phyloP scores from a whole-genome alignment of 2,888 invertebrate genomes.

The Noctua janthe region DNA sequence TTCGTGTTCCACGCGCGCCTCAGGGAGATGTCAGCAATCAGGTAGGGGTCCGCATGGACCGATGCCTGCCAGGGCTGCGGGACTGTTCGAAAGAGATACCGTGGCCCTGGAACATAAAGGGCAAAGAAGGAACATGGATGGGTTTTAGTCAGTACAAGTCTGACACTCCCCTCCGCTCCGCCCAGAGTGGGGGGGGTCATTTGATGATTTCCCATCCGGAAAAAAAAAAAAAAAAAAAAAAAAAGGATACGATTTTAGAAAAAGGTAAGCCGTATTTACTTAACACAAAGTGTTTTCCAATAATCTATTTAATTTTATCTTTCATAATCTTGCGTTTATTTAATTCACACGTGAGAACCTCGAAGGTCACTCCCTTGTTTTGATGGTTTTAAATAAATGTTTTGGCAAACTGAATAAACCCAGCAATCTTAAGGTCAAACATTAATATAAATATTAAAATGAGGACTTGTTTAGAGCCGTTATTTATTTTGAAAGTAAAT shows the following conservation, averaged over 20 bases:
- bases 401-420: slow-evolving; percentile 52
- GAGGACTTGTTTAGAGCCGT: slow-evolving; percentile 20
- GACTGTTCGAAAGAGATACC: no score
- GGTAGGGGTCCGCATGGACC: no score
- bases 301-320: neutral
- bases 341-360: slow-evolving; percentile 8
- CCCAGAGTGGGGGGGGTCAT: no score
- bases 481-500: slow-evolving; percentile 25
- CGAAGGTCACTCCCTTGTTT: slow-evolving; percentile 39
- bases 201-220: no score
- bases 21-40: no score
- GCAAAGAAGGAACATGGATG: no score
- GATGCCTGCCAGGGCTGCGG: no score
- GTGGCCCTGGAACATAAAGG: no score
- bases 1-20: no score
- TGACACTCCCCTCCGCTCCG: no score
- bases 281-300: neutral
- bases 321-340: neutral
- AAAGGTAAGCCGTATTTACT: neutral
- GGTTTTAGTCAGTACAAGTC: no score
- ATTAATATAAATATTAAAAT: slow-evolving; percentile 28
- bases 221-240: no score
- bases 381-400: slow-evolving; percentile 70
- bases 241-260: neutral
- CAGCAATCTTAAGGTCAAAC: slow-evolving; percentile 12